A percentile compares a stretch with the other conserved stretches of the same genome.
These are phyloP conservation scores for Eriosoma lanigerum DNA, from an alignment of 1,140 invertebrate genomes.

Conservation along the genomic window DNA sequence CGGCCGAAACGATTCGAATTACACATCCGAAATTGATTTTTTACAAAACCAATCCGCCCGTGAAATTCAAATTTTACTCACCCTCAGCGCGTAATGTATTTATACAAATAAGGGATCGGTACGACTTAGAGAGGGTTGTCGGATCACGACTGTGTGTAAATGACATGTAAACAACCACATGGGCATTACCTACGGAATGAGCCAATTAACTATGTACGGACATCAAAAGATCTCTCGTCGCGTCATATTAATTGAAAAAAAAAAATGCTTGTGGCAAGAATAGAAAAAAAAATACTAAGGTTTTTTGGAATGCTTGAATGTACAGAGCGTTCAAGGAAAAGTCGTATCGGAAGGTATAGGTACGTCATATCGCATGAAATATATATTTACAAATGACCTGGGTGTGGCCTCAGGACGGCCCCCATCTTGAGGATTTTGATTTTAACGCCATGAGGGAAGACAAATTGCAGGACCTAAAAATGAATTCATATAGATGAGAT, in stretches of 20 bases:
- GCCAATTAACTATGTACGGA: constrained; percentile 41
- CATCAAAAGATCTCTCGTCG: constrained; percentile 36
- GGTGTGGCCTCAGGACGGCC: no score
- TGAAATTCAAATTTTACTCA: constrained; percentile 44
- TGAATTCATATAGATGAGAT: no score
- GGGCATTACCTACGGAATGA: constrained; percentile 40
- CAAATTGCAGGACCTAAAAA: no score
- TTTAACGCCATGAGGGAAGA: no score
- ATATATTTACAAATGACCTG: no score
- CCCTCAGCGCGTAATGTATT: not conserved
- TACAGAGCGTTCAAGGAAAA: no score
- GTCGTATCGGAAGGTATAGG: no score
- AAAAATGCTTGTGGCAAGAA: constrained; percentile 14
- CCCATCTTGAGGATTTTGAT: no score
- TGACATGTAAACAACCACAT: constrained; percentile 41
- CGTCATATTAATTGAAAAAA: not conserved
- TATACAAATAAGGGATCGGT: not conserved
- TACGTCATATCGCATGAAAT: no score
- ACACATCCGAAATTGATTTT: constrained; percentile 45
- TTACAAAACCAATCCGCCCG: constrained; percentile 32
- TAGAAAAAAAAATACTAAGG: not conserved
- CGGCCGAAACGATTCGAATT: constrained; percentile 44
- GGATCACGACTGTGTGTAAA: constrained; percentile 30
- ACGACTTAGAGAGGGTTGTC: constrained; percentile 9
- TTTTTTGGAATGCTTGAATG: no score